phyloP scores from a whole-genome alignment of 2,797 vertebrate genomes.

The Chelonia mydas region DNA sequence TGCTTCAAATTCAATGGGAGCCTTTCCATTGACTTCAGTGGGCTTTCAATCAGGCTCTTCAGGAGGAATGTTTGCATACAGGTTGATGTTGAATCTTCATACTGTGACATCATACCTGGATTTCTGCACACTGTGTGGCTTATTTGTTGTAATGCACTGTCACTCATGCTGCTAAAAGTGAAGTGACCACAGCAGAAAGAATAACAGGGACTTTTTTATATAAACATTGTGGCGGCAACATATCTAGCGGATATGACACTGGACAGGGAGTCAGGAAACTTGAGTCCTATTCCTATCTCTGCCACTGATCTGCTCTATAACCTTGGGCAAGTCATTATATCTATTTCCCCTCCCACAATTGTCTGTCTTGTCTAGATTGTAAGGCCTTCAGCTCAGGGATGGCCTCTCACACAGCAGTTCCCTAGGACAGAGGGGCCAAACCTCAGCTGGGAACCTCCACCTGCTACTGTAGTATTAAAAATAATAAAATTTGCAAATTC shows the following conservation, averaged over 20 bases:
- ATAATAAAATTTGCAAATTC: not conserved
- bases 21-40: conserved; percentile 26
- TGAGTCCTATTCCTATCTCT: not conserved
- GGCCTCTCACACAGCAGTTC: not conserved
- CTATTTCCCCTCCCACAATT: not conserved
- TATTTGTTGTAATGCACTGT: not conserved
- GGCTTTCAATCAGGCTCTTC: conserved; percentile 14
- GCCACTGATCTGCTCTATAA: no score
- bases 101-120: not conserved
- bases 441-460: not conserved
- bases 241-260: not conserved
- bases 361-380: not conserved
- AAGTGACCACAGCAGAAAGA: not conserved
- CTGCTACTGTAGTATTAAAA: not conserved
- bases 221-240: fast-evolving
- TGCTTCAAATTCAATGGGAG: conserved; percentile 32
- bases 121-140: not conserved
- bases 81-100: not conserved
- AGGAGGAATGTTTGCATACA: conserved; percentile 19
- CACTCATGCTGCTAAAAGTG: not conserved
- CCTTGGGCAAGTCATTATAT: not conserved
- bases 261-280: not conserved
- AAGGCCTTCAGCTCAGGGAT: not conserved
- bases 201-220: not conserved
- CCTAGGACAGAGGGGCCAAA: not conserved